These are phyloP conservation scores for Cotesia glomerata DNA, from an alignment of 1,140 invertebrate species.

Conservation along the genomic window DNA sequence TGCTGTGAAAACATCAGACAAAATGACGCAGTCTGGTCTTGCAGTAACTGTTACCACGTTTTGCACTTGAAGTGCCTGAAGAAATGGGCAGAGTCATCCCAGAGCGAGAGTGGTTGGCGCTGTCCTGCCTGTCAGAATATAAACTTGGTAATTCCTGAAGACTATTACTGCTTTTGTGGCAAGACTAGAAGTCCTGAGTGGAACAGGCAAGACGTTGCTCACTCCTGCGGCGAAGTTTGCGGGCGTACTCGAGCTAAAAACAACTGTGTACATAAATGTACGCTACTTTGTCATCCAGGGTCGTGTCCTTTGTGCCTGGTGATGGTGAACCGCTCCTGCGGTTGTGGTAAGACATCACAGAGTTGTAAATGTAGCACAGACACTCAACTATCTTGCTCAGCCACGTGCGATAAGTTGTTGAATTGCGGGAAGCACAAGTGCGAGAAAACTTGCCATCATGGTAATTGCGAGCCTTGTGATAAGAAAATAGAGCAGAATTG, in stretches of 20 bases:
- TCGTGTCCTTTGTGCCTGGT: conserved; percentile 74
- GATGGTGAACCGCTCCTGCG: conserved; percentile 71
- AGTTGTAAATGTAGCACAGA: conserved; percentile 75
- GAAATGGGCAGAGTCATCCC: conserved; percentile 88
- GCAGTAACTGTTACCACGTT: conserved; percentile 88
- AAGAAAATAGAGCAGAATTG: conserved; percentile 64
- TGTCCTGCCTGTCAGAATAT: conserved; percentile 91
- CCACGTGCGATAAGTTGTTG: conserved; percentile 69
- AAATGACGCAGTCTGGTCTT: conserved; percentile 86
- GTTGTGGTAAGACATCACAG: conserved; percentile 74
- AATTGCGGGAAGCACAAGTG: conserved; percentile 69
- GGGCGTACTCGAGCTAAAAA: conserved; percentile 66
- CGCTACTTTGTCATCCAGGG: conserved; percentile 89
- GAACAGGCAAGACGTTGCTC: conserved; percentile 78
- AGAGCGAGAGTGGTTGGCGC: conserved; percentile 82
- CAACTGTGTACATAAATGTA: conserved; percentile 83
- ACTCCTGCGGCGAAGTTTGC: conserved; percentile 89
- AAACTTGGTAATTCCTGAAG: conserved; percentile 69
- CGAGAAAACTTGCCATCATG: conserved; percentile 66
- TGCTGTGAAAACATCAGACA: conserved; percentile 87
- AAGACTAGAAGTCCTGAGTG: conserved; percentile 76
- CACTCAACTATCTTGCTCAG: conserved; percentile 73
- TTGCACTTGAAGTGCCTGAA: conserved; percentile 88
- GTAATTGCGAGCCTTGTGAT: conserved; percentile 62
- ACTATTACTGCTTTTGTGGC: conserved; percentile 86